phyloP scores from a whole-genome alignment of 2,797 vertebrate species.

The Microctenopoma lineatum region DNA sequence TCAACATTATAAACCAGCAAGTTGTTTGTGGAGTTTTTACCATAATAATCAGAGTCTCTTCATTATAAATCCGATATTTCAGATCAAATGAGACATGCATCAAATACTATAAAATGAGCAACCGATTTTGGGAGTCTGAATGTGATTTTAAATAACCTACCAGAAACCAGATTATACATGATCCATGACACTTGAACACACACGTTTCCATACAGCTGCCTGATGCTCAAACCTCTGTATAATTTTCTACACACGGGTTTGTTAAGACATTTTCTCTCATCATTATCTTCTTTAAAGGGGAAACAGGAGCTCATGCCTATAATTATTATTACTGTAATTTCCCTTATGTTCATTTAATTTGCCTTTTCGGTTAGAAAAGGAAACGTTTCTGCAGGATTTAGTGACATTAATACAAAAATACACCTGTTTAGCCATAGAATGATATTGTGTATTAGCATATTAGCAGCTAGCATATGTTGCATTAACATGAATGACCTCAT shows the following conservation, averaged over 20 bases:
- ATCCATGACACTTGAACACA: too few species aligned
- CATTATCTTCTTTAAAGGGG: too few species aligned
- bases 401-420: not conserved
- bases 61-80: constrained; percentile 4
- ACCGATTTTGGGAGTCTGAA: not conserved
- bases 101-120: constrained; percentile 24
- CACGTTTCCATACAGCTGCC: too few species aligned
- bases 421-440: too few species aligned
- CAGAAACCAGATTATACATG: not conserved
- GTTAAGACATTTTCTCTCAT: too few species aligned
- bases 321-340: too few species aligned
- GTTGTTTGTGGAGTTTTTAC: constrained; percentile 31
- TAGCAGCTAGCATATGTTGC: not conserved
- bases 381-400: not conserved
- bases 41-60: constrained; percentile 5
- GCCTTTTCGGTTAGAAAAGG: too few species aligned
- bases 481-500: not conserved
- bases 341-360: too few species aligned
- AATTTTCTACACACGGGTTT: too few species aligned
- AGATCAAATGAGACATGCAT: constrained; percentile 40
- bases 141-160: not conserved
- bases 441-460: too few species aligned
- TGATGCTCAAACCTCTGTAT: too few species aligned
- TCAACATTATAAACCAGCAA: constrained; percentile 5
- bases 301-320: too few species aligned